phyloP scores from a whole-genome alignment of 2,797 vertebrate species.

The Myiotriccus ornatus region DNA sequence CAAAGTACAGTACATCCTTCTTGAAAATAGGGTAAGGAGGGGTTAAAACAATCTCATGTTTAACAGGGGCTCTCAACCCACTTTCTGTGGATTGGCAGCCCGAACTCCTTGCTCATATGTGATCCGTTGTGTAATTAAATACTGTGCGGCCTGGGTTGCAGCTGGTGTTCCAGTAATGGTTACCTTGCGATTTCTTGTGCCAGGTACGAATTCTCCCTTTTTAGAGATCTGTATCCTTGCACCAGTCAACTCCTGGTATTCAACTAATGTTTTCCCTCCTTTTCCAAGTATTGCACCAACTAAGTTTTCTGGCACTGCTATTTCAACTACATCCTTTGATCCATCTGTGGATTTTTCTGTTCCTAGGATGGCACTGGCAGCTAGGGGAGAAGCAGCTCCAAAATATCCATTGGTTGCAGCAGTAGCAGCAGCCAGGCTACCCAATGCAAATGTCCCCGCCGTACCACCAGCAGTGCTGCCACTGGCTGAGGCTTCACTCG shows the following conservation, averaged over 20 bases:
- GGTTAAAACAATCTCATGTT: constrained; percentile 82
- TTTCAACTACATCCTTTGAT: constrained; percentile 89
- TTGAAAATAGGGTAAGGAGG: constrained; percentile 85
- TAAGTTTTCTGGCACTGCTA: constrained; percentile 88
- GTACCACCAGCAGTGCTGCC: constrained; percentile 83
- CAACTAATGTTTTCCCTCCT: constrained; percentile 88
- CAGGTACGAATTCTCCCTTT: constrained; percentile 88
- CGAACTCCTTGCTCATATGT: constrained; percentile 89
- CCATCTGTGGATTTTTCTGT: constrained; percentile 87
- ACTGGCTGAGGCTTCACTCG: constrained; percentile 85
- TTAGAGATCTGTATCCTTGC: constrained; percentile 90
- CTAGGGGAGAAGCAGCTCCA: constrained; percentile 86
- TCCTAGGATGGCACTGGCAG: constrained; percentile 87
- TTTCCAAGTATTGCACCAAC: constrained; percentile 89
- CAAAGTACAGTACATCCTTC: constrained; percentile 92
- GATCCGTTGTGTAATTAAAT: constrained; percentile 89
- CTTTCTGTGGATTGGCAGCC: constrained; percentile 87
- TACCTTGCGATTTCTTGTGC: constrained; percentile 89
- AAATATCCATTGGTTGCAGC: constrained; percentile 89
- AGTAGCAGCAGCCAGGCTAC: constrained; percentile 88
- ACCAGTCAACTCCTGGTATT: constrained; percentile 90
- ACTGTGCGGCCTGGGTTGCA: constrained; percentile 87
- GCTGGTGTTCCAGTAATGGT: constrained; percentile 89
- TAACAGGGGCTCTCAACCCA: constrained; percentile 79
- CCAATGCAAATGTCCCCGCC: constrained; percentile 86